These are phyloP conservation scores for Hedychridium roseum DNA, from an alignment of 2,888 invertebrate genomes.

Conservation along the genomic window DNA sequence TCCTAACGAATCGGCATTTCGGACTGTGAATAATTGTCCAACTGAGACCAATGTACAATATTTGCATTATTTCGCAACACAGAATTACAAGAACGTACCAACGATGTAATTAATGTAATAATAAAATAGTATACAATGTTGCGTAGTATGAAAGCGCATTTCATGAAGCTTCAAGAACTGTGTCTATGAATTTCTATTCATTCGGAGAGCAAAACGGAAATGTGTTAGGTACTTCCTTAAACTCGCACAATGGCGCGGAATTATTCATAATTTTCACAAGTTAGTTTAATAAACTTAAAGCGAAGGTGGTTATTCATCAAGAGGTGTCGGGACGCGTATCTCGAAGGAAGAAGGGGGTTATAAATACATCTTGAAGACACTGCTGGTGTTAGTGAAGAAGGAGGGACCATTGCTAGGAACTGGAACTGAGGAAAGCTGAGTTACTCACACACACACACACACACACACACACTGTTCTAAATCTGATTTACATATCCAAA, in stretches of 20 bases:
- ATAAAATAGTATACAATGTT: too few relatives aligned
- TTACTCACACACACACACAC: constrained; percentile 46
- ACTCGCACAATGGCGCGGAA: constrained; percentile 35
- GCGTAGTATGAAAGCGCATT: too few relatives aligned
- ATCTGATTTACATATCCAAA: constrained; percentile 59
- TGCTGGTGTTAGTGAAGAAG: constrained; percentile 30
- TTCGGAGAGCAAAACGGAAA: too few relatives aligned
- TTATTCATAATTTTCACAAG: constrained; percentile 49
- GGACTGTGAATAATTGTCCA: too few relatives aligned
- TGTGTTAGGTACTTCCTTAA: too few relatives aligned
- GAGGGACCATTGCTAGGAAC: constrained; percentile 21
- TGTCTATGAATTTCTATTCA: too few relatives aligned
- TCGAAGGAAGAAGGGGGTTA: constrained; percentile 54
- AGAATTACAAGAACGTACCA: too few relatives aligned
- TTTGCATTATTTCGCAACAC: too few relatives aligned
- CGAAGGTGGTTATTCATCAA: constrained; percentile 50
- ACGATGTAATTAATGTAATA: too few relatives aligned
- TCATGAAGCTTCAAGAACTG: too few relatives aligned
- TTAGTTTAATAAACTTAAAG: constrained; percentile 52
- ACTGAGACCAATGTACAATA: too few relatives aligned
- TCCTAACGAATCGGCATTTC: too few relatives aligned
- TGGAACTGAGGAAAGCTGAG: constrained; percentile 31
- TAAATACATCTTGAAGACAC: constrained; percentile 59
- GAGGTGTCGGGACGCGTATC: constrained; percentile 39
- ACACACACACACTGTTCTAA: constrained; percentile 28